Evolutionary conservation across 2,888 invertebrate species (phyloP).

Genomic region (Lacanobia oleracea): DNA sequence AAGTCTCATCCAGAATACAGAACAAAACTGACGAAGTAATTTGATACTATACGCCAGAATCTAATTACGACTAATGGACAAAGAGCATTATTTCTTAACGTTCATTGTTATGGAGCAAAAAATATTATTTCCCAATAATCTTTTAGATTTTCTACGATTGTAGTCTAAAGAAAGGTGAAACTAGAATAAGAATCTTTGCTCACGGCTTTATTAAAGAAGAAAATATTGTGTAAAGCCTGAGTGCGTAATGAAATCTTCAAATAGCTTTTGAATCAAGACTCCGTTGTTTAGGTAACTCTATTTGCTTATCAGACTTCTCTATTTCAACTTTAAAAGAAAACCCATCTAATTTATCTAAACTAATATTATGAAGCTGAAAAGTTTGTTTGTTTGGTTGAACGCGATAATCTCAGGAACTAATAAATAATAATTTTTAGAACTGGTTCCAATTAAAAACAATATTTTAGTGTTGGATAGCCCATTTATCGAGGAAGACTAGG

Average conservation of each 20-base stretch:
- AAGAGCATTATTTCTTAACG: slow-evolving; percentile 51
- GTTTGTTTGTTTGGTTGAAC: no score
- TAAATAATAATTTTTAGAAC: no score
- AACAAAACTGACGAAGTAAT: slow-evolving; percentile 43
- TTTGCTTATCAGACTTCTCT: slow-evolving; percentile 7
- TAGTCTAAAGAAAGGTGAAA: slow-evolving; percentile 12
- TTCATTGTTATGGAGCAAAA: slow-evolving; percentile 40
- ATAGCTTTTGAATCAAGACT: slow-evolving; percentile 14
- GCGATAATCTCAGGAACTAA: no score
- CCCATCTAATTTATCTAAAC: not conserved
- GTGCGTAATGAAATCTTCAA: slow-evolving; percentile 7
- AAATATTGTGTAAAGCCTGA: slow-evolving; percentile 1
- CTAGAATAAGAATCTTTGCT: slow-evolving; percentile 14
- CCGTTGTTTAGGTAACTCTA: slow-evolving; percentile 22
- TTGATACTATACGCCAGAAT: slow-evolving; percentile 49
- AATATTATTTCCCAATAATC: slow-evolving; percentile 39
- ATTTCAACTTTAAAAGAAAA: not conserved
- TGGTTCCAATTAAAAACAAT: no score
- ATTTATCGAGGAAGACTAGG: no score
- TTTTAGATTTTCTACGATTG: slow-evolving; percentile 27
- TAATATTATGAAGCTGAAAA: no score
- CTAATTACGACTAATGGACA: slow-evolving; percentile 63
- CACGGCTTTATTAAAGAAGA: slow-evolving; percentile 27
- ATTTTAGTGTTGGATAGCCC: no score
- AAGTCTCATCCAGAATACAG: slow-evolving; percentile 34